Conservation (phyloP, 2,888 invertebrate species). For the Andrena minutula region DNA sequence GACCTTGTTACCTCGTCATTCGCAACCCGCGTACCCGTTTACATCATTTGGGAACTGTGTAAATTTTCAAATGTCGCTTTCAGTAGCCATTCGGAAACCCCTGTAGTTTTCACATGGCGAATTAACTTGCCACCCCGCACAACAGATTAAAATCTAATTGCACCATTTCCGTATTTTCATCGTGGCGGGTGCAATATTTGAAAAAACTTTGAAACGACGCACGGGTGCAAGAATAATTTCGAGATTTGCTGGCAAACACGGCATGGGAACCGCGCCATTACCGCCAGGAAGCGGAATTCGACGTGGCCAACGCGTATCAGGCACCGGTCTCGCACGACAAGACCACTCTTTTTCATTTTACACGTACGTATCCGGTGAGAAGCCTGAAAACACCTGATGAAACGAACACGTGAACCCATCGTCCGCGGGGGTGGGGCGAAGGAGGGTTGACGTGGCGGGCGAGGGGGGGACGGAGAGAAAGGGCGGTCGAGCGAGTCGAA, state of each 20-base stretch:
- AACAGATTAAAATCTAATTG: neutral
- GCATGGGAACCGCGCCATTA: constrained; percentile 39
- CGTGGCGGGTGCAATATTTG: neutral
- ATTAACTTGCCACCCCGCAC: no score
- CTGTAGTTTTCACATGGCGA: no score
- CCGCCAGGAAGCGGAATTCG: constrained; percentile 70
- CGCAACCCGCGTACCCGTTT: no score
- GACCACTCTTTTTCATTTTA: constrained; percentile 72
- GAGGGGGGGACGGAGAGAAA: constrained; percentile 27
- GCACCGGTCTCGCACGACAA: constrained; percentile 62
- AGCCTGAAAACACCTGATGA: constrained; percentile 68
- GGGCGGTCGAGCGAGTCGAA: constrained; percentile 61
- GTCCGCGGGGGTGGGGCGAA: neutral
- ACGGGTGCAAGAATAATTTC: constrained; percentile 11
- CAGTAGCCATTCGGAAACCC: no score
- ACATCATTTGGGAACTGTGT: no score
- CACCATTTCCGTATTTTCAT: neutral
- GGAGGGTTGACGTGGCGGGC: neutral
- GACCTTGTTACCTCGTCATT: no score
- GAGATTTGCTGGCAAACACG: constrained; percentile 2
- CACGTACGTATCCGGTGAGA: constrained; percentile 70
- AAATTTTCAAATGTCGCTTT: no score
- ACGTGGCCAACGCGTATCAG: constrained; percentile 65
- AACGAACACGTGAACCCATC: constrained; percentile 56
- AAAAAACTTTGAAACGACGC: neutral